phyloP scores from a whole-genome alignment of 2,797 vertebrate species.

The Otolemur crassicaudatus region DNA sequence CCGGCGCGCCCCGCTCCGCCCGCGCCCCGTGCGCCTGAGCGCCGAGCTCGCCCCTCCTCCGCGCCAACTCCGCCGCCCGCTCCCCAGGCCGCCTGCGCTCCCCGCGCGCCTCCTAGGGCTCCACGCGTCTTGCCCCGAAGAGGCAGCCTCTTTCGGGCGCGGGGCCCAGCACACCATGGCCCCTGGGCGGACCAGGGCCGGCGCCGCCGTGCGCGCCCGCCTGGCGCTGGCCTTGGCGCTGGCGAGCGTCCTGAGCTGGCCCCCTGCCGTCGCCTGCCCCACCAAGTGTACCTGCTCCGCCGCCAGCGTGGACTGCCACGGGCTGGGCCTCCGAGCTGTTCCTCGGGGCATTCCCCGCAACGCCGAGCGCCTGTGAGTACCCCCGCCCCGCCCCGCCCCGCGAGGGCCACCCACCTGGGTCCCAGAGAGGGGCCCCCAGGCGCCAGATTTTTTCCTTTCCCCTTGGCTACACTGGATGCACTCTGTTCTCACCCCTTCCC shows the following conservation, averaged over 20 bases:
- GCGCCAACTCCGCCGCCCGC: slow-evolving; percentile 76
- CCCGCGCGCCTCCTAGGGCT: slow-evolving; percentile 78
- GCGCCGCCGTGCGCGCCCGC: slow-evolving; percentile 74
- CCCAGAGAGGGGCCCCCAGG: slow-evolving; percentile 3
- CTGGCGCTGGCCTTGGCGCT: slow-evolving; percentile 84
- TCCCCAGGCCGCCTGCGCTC: slow-evolving; percentile 72
- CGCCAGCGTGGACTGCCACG: slow-evolving; percentile 98
- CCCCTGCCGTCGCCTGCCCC: slow-evolving; percentile 92
- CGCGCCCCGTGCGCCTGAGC: slow-evolving; percentile 81
- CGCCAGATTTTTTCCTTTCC: neutral
- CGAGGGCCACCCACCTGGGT: slow-evolving; percentile 76
- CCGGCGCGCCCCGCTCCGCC: slow-evolving; percentile 80
- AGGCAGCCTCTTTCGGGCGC: slow-evolving; percentile 45
- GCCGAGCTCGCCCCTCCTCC: slow-evolving; percentile 81
- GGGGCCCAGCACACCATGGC: slow-evolving; percentile 82
- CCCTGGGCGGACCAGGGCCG: slow-evolving; percentile 71
- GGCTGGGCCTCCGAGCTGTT: slow-evolving; percentile 93
- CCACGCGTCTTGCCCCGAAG: slow-evolving; percentile 78
- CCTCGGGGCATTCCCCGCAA: slow-evolving; percentile 97
- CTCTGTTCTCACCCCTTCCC: neutral
- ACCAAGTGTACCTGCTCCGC: slow-evolving; percentile 98
- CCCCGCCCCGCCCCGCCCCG: neutral
- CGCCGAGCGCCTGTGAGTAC: slow-evolving; percentile 97
- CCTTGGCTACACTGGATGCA: neutral
- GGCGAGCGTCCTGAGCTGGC: slow-evolving; percentile 83